Evolutionary conservation across 2,113 vertebrate genomes (phyloP).

Genomic region (Cranoglanis bouderius): DNA sequence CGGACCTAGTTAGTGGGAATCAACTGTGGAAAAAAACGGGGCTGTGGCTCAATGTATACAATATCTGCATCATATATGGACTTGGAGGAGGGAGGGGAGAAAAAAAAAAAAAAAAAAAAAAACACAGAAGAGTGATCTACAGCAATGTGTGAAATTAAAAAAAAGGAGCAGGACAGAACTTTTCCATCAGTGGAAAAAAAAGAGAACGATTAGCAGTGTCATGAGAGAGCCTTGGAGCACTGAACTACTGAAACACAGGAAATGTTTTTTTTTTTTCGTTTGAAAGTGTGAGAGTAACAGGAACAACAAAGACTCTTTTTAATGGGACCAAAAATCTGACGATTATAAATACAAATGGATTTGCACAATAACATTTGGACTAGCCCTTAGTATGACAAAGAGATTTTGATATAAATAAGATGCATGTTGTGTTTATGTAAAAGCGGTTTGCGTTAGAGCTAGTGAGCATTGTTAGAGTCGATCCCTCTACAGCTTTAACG

Average conservation of each 20-base stretch:
- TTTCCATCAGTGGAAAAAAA: neutral
- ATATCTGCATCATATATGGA: constrained; percentile 23
- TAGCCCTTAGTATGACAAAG: neutral
- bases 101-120: neutral
- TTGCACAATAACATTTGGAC: neutral
- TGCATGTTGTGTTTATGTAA: neutral
- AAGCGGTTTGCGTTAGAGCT: neutral
- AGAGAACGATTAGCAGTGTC: neutral
- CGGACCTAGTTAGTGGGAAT: constrained; percentile 51
- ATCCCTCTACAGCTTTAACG: constrained; percentile 78
- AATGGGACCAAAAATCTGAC: neutral
- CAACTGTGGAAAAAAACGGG: constrained; percentile 15
- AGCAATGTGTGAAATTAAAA: constrained; percentile 7
- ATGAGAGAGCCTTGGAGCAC: neutral
- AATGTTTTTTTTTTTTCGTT: neutral
- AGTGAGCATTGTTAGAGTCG: neutral
- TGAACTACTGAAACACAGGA: neutral
- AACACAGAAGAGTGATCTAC: neutral
- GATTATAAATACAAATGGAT: neutral
- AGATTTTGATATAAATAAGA: neutral
- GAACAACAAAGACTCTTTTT: neutral
- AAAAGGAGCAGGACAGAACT: neutral
- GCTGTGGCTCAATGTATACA: neutral
- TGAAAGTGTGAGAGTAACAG: neutral
- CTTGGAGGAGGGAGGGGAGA: neutral